Conservation (phyloP, 2,113 vertebrate species). For the Gadus macrocephalus region DNA sequence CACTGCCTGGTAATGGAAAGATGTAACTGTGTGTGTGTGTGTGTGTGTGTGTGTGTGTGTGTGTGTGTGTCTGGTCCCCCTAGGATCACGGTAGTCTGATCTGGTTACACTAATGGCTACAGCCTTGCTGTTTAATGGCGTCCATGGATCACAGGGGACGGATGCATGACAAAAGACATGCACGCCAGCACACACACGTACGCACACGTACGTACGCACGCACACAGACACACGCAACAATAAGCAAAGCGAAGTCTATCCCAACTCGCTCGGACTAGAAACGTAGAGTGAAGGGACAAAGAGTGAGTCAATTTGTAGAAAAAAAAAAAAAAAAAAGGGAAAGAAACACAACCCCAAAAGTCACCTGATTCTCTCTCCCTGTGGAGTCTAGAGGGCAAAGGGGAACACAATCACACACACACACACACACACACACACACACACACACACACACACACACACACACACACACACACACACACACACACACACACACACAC, state of each 20-base stretch:
- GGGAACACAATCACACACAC: background rate
- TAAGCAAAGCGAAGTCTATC: background rate
- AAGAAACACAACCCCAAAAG: too few relatives aligned
- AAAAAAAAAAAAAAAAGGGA: background rate
- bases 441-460: background rate
- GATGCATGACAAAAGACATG: background rate
- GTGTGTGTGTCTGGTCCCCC: background rate
- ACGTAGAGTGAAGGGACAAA: slow-evolving; percentile 16
- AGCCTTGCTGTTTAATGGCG: slow-evolving; percentile 31
- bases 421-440: background rate
- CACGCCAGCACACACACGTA: background rate
- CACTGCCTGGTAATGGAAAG: background rate
- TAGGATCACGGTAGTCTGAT: slow-evolving; percentile 31
- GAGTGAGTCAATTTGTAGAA: background rate
- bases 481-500: background rate
- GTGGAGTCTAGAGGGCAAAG: background rate
- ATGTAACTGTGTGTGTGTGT: background rate
- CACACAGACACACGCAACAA: background rate
- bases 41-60: slow-evolving; percentile 1
- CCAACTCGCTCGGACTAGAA: slow-evolving; percentile 22
- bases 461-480: background rate
- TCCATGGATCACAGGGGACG: slow-evolving; percentile 38
- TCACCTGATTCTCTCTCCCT: too few relatives aligned
- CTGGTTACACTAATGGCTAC: slow-evolving; percentile 44
- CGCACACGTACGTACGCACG: background rate